Evolutionary conservation across 2,888 invertebrate species (phyloP), one percentile per base, ranked within the genome.

Genomic region (Pocota personata): DNA sequence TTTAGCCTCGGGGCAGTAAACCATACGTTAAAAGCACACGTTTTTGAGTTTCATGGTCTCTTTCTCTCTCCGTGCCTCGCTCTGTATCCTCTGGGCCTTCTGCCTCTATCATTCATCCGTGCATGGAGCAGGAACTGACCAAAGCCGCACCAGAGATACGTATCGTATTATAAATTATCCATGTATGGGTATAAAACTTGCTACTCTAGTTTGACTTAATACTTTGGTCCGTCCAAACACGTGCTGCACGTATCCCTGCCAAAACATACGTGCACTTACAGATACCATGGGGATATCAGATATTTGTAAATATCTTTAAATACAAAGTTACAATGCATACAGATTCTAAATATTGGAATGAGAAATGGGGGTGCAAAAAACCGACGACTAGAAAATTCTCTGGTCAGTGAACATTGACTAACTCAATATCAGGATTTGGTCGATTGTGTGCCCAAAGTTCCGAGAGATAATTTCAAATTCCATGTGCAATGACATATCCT

Each of bases 391-490:
- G 83, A 82, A 82, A 83, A 83, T 77, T 82, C 79, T 82, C 76
- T 87, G 82, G 87, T 79, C 87, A 87, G 69, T 87, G 87, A 77
- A 80, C 87, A 87, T 69, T 69, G 79, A 79, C 87, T 87, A 87
- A 87, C 86, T 86, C 87, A 87, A 87, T 87, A 87, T 75, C 87
- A 87, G 78, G 86, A 79, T 87, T 82, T 82, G 79, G 79, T 87
- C 87, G 82, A 76, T 87, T 87, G 82, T 87, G 82, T 87, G 87
- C 82, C 82, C 87, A 87, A 87, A 87, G 87, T 79, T 78, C 87
- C 87, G 87, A 87, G 62, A 87, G 79, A 86, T 87, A 87, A 87
- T 87, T 87, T 79, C 75, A 87, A 82, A 87, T 87, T 87, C 82
- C 75, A 87, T 79, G 87, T 87, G 79, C 82, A 84, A 79, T 79